phyloP scores from a whole-genome alignment of 2,113 vertebrate species.

The Tricholaema leucomelas region DNA sequence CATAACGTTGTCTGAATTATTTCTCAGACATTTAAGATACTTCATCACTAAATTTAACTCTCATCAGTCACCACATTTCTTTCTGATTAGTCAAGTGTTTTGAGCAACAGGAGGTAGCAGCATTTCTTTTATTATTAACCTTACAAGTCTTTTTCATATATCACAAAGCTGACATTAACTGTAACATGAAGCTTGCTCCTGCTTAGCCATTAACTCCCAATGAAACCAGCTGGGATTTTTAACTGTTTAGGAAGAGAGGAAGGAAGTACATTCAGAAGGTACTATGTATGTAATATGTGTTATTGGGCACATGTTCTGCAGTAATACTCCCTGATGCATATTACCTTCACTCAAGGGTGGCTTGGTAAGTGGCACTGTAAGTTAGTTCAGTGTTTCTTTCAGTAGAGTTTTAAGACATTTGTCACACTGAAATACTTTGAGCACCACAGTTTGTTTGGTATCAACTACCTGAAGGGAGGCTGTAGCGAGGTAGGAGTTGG shows the following conservation, averaged over 20 bases:
- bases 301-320: conserved; percentile 16
- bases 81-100: background rate
- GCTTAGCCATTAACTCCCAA: background rate
- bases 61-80: background rate
- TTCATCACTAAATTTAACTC: background rate
- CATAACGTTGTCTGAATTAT: background rate
- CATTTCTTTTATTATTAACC: background rate
- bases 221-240: conserved; percentile 4
- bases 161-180: background rate
- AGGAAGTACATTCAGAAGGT: background rate
- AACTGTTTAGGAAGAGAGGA: background rate
- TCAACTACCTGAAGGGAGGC: too few species aligned
- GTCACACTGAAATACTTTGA: conserved; percentile 62
- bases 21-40: background rate
- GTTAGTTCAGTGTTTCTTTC: conserved; percentile 51
- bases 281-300: background rate
- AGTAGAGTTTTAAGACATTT: conserved; percentile 61
- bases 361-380: conserved; percentile 32
- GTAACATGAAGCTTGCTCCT: background rate
- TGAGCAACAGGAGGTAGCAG: background rate
- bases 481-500: too few species aligned
- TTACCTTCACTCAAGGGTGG: conserved; percentile 41
- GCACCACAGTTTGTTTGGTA: conserved; percentile 65
- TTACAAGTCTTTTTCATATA: background rate
- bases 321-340: background rate